Evolutionary conservation across 2,113 vertebrate genomes (phyloP).

Genomic region (Microcebus griseorufus): DNA sequence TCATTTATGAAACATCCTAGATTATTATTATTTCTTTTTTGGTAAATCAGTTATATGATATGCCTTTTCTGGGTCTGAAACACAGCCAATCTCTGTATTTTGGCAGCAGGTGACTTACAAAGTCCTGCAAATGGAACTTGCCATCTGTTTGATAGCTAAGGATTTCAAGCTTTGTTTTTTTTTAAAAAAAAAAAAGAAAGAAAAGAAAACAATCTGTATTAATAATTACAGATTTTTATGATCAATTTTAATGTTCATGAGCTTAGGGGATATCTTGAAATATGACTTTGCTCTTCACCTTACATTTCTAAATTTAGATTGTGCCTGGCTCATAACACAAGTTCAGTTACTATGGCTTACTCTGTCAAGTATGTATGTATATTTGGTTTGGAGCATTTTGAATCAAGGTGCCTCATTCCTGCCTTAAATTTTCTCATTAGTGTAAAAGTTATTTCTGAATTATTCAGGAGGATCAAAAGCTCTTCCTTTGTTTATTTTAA

Average conservation of each 20-base stretch:
- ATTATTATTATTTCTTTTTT: slow-evolving; percentile 25
- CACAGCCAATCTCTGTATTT: background rate
- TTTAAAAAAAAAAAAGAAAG: background rate
- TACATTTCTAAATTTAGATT: background rate
- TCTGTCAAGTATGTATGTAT: background rate
- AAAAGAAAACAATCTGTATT: background rate
- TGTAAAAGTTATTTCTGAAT: background rate
- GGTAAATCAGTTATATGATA: background rate
- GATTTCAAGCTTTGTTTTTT: slow-evolving; percentile 15
- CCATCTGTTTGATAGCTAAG: slow-evolving; percentile 24
- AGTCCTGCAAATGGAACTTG: background rate
- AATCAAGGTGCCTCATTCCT: background rate
- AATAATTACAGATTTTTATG: background rate
- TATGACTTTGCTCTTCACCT: background rate
- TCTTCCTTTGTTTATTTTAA: background rate
- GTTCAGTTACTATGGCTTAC: background rate
- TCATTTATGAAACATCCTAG: background rate
- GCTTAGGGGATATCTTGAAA: background rate
- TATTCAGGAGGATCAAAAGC: background rate
- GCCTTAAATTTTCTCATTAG: background rate
- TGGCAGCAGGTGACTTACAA: slow-evolving; percentile 18
- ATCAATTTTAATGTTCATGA: background rate
- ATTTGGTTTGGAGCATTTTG: background rate
- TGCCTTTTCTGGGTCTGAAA: slow-evolving; percentile 40
- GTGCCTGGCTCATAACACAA: background rate